These are phyloP conservation scores for Prenolepis imparis DNA, from an alignment of 2,888 invertebrate species.

Conservation along the genomic window DNA sequence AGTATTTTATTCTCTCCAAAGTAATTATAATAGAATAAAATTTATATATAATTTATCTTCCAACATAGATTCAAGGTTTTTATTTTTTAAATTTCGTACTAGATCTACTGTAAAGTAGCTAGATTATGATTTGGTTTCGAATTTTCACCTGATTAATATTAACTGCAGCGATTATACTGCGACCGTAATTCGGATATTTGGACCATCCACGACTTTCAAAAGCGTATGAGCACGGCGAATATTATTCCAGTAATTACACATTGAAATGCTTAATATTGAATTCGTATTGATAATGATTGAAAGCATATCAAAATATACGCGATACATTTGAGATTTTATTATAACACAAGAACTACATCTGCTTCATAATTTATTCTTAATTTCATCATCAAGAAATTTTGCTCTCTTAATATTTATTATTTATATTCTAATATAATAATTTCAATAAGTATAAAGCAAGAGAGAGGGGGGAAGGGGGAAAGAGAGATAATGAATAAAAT, in stretches of 20 bases:
- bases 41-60: background rate
- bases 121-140: slow-evolving; percentile 25
- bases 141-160: slow-evolving; percentile 42
- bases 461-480: no score
- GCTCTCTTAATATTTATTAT: background rate
- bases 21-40: slow-evolving; percentile 16
- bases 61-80: background rate
- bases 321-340: slow-evolving; percentile 25
- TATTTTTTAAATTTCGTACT: background rate
- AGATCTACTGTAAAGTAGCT: slow-evolving; percentile 16
- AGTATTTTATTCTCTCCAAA: background rate
- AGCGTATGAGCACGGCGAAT: slow-evolving; percentile 10
- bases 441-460: background rate
- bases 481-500: background rate
- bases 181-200: slow-evolving; percentile 48
- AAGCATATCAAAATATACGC: slow-evolving; percentile 20
- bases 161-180: slow-evolving; percentile 41
- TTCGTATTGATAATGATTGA: slow-evolving; percentile 18
- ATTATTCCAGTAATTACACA: slow-evolving; percentile 48
- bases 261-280: slow-evolving; percentile 40
- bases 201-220: slow-evolving; percentile 36
- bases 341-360: background rate
- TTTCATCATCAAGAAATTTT: background rate
- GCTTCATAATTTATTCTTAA: background rate
- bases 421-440: slow-evolving; percentile 4